Evolutionary conservation across 2,797 vertebrate genomes (phyloP).

Genomic region (Enteromius argenteus): DNA sequence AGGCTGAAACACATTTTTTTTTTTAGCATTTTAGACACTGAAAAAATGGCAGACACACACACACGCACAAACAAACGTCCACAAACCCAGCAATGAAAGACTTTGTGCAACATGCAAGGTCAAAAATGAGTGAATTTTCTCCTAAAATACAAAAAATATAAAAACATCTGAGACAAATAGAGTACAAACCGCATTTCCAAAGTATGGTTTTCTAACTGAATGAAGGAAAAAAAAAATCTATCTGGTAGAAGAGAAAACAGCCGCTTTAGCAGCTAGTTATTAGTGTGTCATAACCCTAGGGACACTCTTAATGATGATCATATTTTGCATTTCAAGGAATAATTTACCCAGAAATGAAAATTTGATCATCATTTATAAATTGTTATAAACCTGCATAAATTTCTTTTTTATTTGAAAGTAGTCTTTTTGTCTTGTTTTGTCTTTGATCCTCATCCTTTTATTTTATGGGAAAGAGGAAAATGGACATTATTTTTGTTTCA

Average conservation of each 20-base stretch:
- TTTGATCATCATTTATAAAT: background rate
- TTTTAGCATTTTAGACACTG: background rate
- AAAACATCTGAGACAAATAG: background rate
- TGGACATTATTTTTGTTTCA: background rate
- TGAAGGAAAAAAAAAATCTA: background rate
- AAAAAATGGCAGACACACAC: background rate
- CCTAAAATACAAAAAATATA: background rate
- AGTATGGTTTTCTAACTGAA: background rate
- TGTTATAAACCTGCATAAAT: background rate
- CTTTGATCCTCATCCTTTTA: background rate
- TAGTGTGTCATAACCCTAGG: background rate
- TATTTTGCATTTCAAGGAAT: background rate
- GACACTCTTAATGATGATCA: background rate
- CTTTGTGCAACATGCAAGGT: background rate
- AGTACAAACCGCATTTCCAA: background rate
- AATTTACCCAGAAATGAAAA: background rate
- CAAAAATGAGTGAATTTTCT: background rate
- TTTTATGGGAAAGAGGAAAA: background rate
- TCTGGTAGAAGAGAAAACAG: background rate
- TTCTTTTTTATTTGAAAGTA: background rate
- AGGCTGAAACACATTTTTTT: background rate
- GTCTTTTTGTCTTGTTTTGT: background rate
- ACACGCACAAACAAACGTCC: background rate
- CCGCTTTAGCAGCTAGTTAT: background rate
- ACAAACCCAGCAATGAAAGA: background rate